These are phyloP conservation scores for Ophthalmolycus amberensis DNA, from an alignment of 2,113 vertebrate genomes.

Conservation along the genomic window DNA sequence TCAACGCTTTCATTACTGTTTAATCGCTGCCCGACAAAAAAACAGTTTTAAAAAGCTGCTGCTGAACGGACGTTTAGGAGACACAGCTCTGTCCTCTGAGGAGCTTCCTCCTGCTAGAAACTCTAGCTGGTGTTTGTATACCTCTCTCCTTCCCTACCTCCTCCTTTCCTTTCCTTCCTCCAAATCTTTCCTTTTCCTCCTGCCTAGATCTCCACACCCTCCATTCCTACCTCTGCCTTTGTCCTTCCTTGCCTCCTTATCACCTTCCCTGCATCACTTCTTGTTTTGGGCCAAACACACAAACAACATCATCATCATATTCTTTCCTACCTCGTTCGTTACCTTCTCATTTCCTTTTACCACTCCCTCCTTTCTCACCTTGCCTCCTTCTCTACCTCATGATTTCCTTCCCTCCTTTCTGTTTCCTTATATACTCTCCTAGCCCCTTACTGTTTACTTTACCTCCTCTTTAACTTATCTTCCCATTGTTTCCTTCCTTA, in stretches of 20 bases:
- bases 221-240: neutral
- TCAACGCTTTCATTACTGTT: conserved; percentile 56
- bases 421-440: too few species aligned
- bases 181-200: neutral
- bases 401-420: too few species aligned
- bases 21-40: conserved; percentile 22
- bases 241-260: neutral
- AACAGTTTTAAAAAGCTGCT: neutral
- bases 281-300: too few species aligned
- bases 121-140: too few species aligned
- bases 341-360: neutral
- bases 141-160: neutral
- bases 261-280: neutral
- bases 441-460: too few species aligned
- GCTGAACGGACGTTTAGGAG: neutral
- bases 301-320: too few species aligned
- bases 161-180: neutral
- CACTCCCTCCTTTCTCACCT: neutral
- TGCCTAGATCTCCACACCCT: neutral
- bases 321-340: neutral
- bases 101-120: too few species aligned
- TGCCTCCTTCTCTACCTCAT: neutral
- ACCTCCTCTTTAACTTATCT: too few species aligned
- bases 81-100: neutral
- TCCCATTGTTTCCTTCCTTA: too few species aligned